Evolutionary conservation across 2,888 invertebrate genomes (phyloP), one percentile per base, ranked within the genome.

Genomic region (Pheosia gnoma): DNA sequence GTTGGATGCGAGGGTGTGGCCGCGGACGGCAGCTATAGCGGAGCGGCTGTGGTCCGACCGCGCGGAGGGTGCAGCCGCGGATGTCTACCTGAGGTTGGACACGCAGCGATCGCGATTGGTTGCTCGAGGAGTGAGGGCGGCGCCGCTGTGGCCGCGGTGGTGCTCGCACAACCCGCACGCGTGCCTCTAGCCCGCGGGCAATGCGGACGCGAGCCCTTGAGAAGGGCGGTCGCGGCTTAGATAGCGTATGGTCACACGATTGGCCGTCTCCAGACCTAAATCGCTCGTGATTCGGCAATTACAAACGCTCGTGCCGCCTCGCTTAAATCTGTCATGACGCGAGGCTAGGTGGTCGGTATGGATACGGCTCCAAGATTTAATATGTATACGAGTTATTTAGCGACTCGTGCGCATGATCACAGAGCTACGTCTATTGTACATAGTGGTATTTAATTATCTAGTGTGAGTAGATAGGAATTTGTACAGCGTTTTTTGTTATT

Each of bases 1-100:
- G 58, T 85, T 97, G 74, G 97, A 97, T 83, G 95, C 96, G 71
- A 95, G 97, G 79, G 90, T 98, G 78, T 98, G 97, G 97, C 98
- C 98, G 49, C 93, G 98, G 65, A 94, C 96, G 4, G 96, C 97
- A 0, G 98, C 98, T 1, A 89, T 97, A 69, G 97, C 96, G 0
- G 98, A 98, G 90, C 94, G 98, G 72, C 88, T 97, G 70, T 97
- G 97, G 97, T 94, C 95, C 54, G 96, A 96, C 81, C 85, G 94
- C 55, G 93, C 94, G 53, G 92, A 93, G 57, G 88, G 90, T 68
- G 90, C 90, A 11, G 87, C 82, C 67, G 94, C 95, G 49, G 95
- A 94, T 75, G 96, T 96, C 11, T 96, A 96, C 87, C 94, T 95
- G 61, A 93, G 96, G 57, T 87, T 97, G 63, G 95, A 95, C 77